Percentiles rank a stretch among this genome's conserved stretches.
phyloP scores from a whole-genome alignment of 2,113 vertebrate genomes.

The Hippocampus guttulatus region DNA sequence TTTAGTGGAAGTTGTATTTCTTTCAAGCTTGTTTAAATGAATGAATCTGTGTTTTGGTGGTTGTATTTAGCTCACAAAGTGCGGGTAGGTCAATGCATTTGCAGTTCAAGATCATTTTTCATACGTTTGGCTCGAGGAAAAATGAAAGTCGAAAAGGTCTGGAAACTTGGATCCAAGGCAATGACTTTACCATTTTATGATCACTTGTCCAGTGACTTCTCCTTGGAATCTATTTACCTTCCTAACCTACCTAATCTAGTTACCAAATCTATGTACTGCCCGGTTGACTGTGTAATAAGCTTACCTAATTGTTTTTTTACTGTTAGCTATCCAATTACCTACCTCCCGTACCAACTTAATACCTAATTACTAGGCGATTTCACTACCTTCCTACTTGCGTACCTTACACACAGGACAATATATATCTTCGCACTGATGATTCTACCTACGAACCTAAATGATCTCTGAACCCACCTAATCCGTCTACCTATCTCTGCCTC shows the following conservation, averaged over 20 bases:
- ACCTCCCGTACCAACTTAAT: too few relatives aligned
- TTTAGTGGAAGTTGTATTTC: not conserved
- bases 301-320: too few relatives aligned
- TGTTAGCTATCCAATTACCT: too few relatives aligned
- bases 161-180: not conserved
- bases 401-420: too few relatives aligned
- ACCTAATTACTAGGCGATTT: too few relatives aligned
- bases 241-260: not conserved
- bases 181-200: not conserved
- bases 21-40: not conserved
- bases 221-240: not conserved
- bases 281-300: too few relatives aligned
- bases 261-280: not conserved
- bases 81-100: not conserved
- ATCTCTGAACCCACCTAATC: too few relatives aligned
- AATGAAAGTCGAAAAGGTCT: not conserved
- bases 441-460: not conserved
- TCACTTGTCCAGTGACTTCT: not conserved
- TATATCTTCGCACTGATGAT: too few relatives aligned
- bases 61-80: not conserved
- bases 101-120: not conserved
- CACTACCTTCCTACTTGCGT: too few relatives aligned
- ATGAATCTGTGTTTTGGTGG: not conserved
- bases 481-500: too few relatives aligned
- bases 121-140: too few relatives aligned